Conservation (phyloP, 2,113 vertebrate species). For the Balaeniceps rex region DNA sequence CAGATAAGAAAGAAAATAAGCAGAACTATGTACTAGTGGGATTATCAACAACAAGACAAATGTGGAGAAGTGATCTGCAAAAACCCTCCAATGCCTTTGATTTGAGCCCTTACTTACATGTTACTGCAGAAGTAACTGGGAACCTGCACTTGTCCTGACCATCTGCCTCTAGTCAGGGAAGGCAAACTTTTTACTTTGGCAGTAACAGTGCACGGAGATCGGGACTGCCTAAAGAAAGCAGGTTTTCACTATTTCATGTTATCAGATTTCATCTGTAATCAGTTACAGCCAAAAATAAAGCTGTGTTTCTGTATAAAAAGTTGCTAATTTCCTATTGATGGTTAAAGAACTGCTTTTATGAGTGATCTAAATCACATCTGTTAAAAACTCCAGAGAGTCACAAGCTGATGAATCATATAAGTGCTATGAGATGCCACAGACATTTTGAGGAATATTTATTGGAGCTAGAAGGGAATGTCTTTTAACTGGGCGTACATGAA, state of each 20-base stretch:
- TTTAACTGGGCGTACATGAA: background rate
- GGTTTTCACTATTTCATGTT: background rate
- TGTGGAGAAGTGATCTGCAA: background rate
- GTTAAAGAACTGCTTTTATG: background rate
- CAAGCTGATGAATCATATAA: constrained; percentile 27
- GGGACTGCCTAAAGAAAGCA: background rate
- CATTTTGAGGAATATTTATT: background rate
- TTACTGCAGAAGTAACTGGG: background rate
- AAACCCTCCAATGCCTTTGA: background rate
- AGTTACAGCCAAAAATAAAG: background rate
- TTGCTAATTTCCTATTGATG: background rate
- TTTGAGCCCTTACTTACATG: background rate
- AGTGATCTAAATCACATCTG: background rate
- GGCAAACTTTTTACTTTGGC: background rate
- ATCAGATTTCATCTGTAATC: background rate
- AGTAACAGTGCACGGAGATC: background rate
- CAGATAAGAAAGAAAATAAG: background rate
- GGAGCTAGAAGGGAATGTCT: background rate
- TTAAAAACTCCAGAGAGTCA: background rate
- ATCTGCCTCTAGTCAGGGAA: background rate
- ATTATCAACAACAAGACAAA: background rate
- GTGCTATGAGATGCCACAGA: background rate
- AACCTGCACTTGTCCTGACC: background rate
- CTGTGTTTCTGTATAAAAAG: background rate
- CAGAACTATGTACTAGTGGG: background rate